A percentile compares a stretch with the other conserved stretches of the same genome.
Conservation (phyloP, 2,797 vertebrate genomes). For the Propithecus perrieri region DNA sequence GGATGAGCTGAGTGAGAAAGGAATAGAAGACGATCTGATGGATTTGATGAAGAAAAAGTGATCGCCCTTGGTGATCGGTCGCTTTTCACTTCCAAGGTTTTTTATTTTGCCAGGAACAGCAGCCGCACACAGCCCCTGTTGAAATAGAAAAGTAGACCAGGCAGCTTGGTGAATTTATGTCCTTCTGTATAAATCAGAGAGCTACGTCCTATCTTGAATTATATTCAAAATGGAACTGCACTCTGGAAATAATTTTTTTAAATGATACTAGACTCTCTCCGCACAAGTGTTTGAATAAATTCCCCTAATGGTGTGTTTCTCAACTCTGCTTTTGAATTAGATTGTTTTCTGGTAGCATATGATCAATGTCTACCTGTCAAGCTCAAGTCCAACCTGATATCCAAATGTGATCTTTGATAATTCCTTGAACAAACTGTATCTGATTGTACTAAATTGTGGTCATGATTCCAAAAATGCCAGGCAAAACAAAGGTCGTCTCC, state of each 20-base stretch:
- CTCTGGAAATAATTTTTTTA: background rate
- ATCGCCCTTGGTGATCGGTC: background rate
- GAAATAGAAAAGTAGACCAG: constrained; percentile 13
- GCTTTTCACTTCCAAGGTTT: background rate
- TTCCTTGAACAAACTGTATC: background rate
- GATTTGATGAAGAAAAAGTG: constrained; percentile 82
- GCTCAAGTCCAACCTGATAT: background rate
- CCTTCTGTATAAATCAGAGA: constrained; percentile 16
- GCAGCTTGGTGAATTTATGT: background rate
- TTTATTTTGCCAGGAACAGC: background rate
- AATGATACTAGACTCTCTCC: background rate
- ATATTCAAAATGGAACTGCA: background rate
- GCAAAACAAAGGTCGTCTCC: background rate
- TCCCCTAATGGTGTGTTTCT: background rate
- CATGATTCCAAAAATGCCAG: background rate
- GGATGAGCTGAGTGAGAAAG: constrained; percentile 87
- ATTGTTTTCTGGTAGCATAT: background rate
- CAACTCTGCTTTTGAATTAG: background rate
- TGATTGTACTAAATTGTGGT: background rate
- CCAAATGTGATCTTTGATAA: background rate
- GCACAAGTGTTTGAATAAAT: background rate
- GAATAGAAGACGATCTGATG: constrained; percentile 90
- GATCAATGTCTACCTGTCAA: background rate
- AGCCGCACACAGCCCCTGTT: background rate
- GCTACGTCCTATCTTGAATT: background rate